Evolutionary conservation across 2,888 invertebrate species (phyloP).

Genomic region (Andrena marginata): DNA sequence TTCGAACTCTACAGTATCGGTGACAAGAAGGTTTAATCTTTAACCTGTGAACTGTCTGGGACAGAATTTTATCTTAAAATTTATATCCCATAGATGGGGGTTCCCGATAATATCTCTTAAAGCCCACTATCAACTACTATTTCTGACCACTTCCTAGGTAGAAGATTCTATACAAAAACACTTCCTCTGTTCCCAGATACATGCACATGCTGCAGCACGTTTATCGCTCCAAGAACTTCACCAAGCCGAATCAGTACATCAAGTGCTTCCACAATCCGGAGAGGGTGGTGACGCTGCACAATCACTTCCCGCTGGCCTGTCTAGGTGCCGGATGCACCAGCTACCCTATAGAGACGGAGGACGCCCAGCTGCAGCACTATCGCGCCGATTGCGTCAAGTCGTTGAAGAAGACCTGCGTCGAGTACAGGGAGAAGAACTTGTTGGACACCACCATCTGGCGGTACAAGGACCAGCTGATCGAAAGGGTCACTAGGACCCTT

Average conservation of each 20-base stretch:
- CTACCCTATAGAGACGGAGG: slow-evolving; percentile 92
- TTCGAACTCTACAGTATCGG: too few relatives aligned
- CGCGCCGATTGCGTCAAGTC: slow-evolving; percentile 96
- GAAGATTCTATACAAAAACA: not conserved
- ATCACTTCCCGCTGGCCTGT: slow-evolving; percentile 96
- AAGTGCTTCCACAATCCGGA: slow-evolving; percentile 98
- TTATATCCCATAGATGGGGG: too few relatives aligned
- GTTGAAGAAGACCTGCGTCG: slow-evolving; percentile 93
- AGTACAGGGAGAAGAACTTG: slow-evolving; percentile 92
- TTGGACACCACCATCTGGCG: slow-evolving; percentile 95
- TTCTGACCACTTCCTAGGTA: too few relatives aligned
- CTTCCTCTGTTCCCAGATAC: slow-evolving; percentile 85
- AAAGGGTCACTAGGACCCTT: slow-evolving; percentile 90
- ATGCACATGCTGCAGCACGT: slow-evolving; percentile 98
- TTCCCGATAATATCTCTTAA: too few relatives aligned
- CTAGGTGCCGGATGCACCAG: slow-evolving; percentile 93
- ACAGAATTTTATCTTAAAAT: too few relatives aligned
- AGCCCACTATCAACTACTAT: too few relatives aligned
- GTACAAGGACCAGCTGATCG: slow-evolving; percentile 92
- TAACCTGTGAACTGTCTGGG: too few relatives aligned
- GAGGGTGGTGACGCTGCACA: slow-evolving; percentile 94
- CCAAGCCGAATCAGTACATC: slow-evolving; percentile 96
- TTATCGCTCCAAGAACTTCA: slow-evolving; percentile 95
- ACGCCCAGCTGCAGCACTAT: slow-evolving; percentile 97
- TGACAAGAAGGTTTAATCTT: too few relatives aligned